Evolutionary conservation across 2,113 vertebrate genomes (phyloP).

Genomic region (Scytalopus superciliaris): DNA sequence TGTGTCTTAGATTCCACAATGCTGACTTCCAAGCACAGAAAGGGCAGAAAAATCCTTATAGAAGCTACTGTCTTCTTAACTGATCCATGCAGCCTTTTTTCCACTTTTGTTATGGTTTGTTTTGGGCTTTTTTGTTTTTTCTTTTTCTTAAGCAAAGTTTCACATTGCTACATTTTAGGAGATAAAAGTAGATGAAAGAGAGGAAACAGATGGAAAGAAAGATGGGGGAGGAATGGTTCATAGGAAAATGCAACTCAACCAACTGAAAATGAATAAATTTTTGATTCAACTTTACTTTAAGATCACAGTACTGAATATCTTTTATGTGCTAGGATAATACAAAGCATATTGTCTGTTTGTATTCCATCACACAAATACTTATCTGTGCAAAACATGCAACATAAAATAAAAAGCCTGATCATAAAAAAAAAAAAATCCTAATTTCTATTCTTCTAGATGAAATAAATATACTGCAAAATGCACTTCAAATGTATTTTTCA

Average conservation of each 20-base stretch:
- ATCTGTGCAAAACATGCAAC: background rate
- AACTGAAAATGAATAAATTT: background rate
- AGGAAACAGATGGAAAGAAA: background rate
- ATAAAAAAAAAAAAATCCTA: background rate
- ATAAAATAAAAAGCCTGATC: background rate
- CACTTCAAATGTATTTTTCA: background rate
- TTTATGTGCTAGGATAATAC: background rate
- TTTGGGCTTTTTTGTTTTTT: background rate
- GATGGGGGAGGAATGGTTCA: background rate
- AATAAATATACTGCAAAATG: background rate
- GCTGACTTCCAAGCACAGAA: background rate
- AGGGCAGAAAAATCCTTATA: background rate
- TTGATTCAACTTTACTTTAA: background rate
- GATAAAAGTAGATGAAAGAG: background rate
- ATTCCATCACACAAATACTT: background rate
- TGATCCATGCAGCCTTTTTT: background rate
- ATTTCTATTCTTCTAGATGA: background rate
- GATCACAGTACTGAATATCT: background rate
- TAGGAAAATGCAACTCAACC: background rate
- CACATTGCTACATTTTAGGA: background rate
- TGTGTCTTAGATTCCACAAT: background rate
- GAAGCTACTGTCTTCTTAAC: background rate
- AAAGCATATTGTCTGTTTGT: background rate
- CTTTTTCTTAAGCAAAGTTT: background rate
- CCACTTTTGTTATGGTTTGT: background rate